These are phyloP conservation scores for Circaetus cinerascens DNA, from an alignment of 2,113 vertebrate genomes.

Conservation along the genomic window DNA sequence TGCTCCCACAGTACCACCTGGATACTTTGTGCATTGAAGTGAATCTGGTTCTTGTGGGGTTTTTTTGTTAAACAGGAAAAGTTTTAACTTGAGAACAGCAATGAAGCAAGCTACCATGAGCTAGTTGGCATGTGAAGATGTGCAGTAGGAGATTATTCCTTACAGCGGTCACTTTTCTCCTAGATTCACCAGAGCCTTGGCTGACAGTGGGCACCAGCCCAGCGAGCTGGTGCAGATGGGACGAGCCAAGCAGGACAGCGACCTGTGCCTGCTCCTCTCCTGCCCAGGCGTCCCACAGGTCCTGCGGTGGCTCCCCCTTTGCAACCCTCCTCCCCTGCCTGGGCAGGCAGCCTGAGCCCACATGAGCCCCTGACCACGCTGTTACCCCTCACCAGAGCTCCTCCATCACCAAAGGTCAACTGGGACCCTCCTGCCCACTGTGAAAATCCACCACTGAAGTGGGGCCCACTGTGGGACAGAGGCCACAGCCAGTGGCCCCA, in stretches of 20 bases:
- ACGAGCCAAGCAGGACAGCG: accelerated
- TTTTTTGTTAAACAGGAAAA: background rate
- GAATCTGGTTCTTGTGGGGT: background rate
- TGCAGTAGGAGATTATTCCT: background rate
- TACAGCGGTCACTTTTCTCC: background rate
- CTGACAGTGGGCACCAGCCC: background rate
- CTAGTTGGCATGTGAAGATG: background rate
- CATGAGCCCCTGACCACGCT: accelerated
- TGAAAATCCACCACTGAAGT: background rate
- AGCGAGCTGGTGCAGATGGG: background rate
- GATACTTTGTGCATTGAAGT: background rate
- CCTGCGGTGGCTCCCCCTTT: background rate
- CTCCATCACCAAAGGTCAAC: background rate
- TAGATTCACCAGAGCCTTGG: background rate
- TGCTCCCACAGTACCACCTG: background rate
- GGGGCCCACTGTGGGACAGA: accelerated
- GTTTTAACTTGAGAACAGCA: background rate
- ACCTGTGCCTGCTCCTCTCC: background rate
- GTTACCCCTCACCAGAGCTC: background rate
- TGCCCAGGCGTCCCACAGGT: background rate
- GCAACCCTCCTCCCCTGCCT: background rate
- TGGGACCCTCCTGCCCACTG: background rate
- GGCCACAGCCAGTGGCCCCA: background rate
- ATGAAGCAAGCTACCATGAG: background rate
- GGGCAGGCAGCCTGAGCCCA: background rate